Evolutionary conservation across 2,113 vertebrate species (phyloP).

Genomic region (Pagrus major): DNA sequence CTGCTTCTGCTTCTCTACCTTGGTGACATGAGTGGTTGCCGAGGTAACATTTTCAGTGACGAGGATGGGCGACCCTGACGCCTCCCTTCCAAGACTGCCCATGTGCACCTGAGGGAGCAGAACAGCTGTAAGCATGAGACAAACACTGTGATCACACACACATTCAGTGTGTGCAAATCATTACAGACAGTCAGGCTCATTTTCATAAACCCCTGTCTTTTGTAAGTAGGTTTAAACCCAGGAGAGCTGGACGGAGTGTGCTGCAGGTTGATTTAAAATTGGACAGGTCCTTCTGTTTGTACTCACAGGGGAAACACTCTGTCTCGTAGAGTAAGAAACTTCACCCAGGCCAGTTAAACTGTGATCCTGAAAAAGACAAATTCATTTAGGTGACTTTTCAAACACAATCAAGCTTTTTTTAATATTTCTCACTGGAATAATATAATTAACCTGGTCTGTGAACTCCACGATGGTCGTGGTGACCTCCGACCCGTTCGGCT

Average conservation of each 20-base stretch:
- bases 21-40: slow-evolving; percentile 97
- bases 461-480: slow-evolving; percentile 85
- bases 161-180: neutral
- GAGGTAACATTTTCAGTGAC: slow-evolving; percentile 96
- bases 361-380: slow-evolving; percentile 79
- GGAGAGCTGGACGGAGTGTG: slow-evolving; percentile 14
- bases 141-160: neutral
- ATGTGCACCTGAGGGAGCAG: slow-evolving; percentile 78
- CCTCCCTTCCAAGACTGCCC: slow-evolving; percentile 77
- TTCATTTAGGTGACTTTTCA: neutral
- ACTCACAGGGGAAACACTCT: slow-evolving; percentile 86
- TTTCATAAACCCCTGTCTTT: slow-evolving; percentile 5
- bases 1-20: slow-evolving; percentile 83
- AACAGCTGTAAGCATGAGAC: neutral
- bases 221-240: slow-evolving; percentile 49
- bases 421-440: neutral
- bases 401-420: neutral
- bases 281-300: slow-evolving; percentile 26
- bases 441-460: slow-evolving; percentile 78
- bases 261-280: slow-evolving; percentile 49
- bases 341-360: slow-evolving; percentile 75
- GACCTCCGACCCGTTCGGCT: slow-evolving; percentile 86
- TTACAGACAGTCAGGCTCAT: neutral
- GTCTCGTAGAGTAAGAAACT: slow-evolving; percentile 77
- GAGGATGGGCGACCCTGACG: slow-evolving; percentile 79